A percentile compares a stretch with the other conserved stretches of the same genome.
These are phyloP conservation scores for Auanema sp. DNA, from an alignment of 2,888 invertebrate genomes.

Conservation along the genomic window DNA sequence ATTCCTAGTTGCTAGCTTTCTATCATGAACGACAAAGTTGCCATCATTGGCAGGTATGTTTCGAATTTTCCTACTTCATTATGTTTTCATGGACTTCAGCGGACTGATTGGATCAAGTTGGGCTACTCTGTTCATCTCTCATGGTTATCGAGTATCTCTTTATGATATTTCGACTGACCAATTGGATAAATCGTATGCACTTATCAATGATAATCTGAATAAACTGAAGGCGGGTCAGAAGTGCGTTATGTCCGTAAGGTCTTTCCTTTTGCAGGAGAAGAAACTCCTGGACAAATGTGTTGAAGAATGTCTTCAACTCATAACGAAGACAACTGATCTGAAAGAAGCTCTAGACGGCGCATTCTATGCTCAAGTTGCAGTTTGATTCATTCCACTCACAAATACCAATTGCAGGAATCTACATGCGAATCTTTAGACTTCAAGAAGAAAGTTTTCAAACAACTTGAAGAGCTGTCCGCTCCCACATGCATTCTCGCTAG, in stretches of 20 bases:
- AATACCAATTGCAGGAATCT: constrained; percentile 78
- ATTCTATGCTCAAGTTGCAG: constrained; percentile 37
- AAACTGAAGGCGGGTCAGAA: constrained; percentile 23
- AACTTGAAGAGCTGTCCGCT: constrained; percentile 71
- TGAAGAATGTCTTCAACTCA: constrained; percentile 45
- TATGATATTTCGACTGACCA: constrained; percentile 72
- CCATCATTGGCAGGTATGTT: constrained; percentile 44
- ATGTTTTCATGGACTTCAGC: constrained; percentile 68
- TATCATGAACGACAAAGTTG: constrained; percentile 28
- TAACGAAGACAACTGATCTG: constrained; percentile 28
- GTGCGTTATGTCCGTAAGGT: not conserved
- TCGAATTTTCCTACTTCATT: not conserved
- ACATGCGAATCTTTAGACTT: constrained; percentile 85
- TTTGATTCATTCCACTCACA: not conserved
- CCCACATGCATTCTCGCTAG: constrained; percentile 75
- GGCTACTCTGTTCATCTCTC: constrained; percentile 93
- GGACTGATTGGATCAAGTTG: constrained; percentile 93
- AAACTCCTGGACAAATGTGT: constrained; percentile 26
- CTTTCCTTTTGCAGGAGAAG: constrained; percentile 66
- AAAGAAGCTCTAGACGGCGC: constrained; percentile 32
- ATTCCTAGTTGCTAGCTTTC: too few relatives aligned
- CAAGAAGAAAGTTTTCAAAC: constrained; percentile 78
- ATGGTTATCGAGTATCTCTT: constrained; percentile 83
- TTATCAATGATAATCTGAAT: constrained; percentile 31
- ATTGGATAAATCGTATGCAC: constrained; percentile 20